Base-by-base conservation (phyloP, 2,888 invertebrate genomes). In the Escarpia spicata region DNA sequence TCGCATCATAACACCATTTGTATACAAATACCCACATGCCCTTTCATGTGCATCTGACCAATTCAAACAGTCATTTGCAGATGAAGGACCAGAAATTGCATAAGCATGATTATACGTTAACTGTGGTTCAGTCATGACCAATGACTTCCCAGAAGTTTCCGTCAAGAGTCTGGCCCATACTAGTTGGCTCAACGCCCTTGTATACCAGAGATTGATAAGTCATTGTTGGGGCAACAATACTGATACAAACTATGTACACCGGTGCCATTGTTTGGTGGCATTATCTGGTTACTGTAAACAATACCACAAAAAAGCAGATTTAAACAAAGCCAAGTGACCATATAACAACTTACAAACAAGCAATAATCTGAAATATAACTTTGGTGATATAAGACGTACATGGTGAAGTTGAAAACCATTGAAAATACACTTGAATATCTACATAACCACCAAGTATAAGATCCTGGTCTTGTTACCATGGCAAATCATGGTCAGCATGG, bases 11-110 rank as follows among this genome's bases (percentile, higher is more conserved):
- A 75, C 75, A 75, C 75, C 26, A 75, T 75, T 75, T 75, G 75
- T 75, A n/a, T 75, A 75, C 75, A 75, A 75, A 75, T 26, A 75
- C 75, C 75, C n/a, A 75, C 75, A 75, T 75, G 19, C 75, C 75
- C 3, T 75, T 75, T 75, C 52, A 52, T 15, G 15, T 15, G 52
- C 52, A 52, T 52, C 75, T 52, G 26, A 75, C 75, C 75, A 19
- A 26, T 75, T 2, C 75, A 75, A 75, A 75, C n/a, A 26, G 75
- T 75, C 75, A 75, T 75, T 75, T 75, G n/a, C 26, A 26, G 75
- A 75, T 75, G 75, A 75, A 75, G 75, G 19, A n/a, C n/a, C 75
- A 75, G 75, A 75, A 75, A 75, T 75, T 75, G 75, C 75, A 75
- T 75, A 75, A 75, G 75, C 75, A 75, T 75, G 75, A 75, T 75